Evolutionary conservation across 2,113 vertebrate species (phyloP), one percentile per base, ranked within the genome.

Genomic region (Sylvia atricapilla): DNA sequence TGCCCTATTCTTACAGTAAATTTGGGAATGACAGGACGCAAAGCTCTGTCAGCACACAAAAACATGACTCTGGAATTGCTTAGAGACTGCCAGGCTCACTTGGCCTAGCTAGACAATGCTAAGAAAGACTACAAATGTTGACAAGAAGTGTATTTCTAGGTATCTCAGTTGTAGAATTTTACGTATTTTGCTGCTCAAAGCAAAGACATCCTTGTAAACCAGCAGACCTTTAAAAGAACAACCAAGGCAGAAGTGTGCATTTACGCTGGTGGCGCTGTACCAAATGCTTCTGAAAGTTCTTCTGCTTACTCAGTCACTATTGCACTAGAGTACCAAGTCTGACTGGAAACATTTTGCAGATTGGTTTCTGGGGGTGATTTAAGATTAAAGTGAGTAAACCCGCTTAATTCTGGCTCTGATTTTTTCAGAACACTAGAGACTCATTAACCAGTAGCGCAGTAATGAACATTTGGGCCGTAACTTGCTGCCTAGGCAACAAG

Each of bases 361-460:
- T 15, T 28, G 28, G 55, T 82, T 55, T 82, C 52, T 74, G 64
- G 10, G 72, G 50, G 76, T 92, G 66, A 93, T 8, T 96, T 93
- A 69, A 96, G 75, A 93, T 69, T 86, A 41, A 95, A 95, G 59
- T 37, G 58, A 94, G 91, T 73, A 97, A 97, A 89, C 23, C 24
- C 60, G 58, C 82, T 84, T 93, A 86, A 94, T 92, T 95, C 80
- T 89, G 72, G 70, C 56, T 94, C 67, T 78, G 91, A 77, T 91
- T 90, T 96, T 90, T 94, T 92, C 56, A 82, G 89, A 80, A 94
- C 93, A 78, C 91, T 96, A 43, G 96, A 92, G 88, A 97, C 83
- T 96, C 96, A 97, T 97, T 97, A 97, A 97, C 96, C 78, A 94
- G 83, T 44, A 94, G 85, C 47, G 78, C 78, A 78, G 77, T 94